Conservation (phyloP, 1,140 invertebrate species). For the Macrotrachela quadricornifera region DNA sequence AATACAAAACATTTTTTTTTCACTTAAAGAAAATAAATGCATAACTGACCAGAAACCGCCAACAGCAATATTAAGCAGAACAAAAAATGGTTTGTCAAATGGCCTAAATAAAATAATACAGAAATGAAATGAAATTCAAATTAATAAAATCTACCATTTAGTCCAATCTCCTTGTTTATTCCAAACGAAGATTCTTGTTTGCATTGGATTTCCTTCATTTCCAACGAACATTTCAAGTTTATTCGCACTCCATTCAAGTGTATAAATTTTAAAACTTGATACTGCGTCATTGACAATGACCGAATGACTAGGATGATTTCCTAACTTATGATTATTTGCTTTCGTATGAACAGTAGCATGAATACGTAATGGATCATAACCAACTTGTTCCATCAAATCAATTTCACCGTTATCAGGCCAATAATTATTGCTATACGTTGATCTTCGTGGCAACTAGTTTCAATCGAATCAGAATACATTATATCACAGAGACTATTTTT, state of each 20-base stretch:
- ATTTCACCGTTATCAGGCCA: slow-evolving; percentile 11
- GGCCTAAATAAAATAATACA: neutral
- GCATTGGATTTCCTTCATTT: neutral
- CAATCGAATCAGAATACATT: no score
- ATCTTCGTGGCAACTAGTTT: no score
- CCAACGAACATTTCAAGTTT: neutral
- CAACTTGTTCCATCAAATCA: slow-evolving; percentile 9
- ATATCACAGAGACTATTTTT: no score
- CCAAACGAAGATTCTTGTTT: no score
- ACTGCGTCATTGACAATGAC: neutral
- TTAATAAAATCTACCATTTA: neutral
- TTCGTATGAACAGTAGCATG: slow-evolving; percentile 3
- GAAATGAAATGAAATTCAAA: neutral
- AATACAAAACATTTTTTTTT: no score
- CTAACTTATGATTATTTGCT: neutral
- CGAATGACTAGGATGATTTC: neutral
- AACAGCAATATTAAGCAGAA: slow-evolving; percentile 1
- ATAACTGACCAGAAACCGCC: neutral
- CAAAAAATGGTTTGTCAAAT: slow-evolving; percentile 1
- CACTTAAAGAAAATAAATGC: no score
- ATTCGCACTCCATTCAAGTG: neutral
- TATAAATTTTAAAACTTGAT: neutral
- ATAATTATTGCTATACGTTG: neutral
- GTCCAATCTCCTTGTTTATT: no score
- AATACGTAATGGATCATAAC: neutral